These are phyloP conservation scores for Phengaris alcon DNA, from an alignment of 2,888 invertebrate species.

Conservation along the genomic window DNA sequence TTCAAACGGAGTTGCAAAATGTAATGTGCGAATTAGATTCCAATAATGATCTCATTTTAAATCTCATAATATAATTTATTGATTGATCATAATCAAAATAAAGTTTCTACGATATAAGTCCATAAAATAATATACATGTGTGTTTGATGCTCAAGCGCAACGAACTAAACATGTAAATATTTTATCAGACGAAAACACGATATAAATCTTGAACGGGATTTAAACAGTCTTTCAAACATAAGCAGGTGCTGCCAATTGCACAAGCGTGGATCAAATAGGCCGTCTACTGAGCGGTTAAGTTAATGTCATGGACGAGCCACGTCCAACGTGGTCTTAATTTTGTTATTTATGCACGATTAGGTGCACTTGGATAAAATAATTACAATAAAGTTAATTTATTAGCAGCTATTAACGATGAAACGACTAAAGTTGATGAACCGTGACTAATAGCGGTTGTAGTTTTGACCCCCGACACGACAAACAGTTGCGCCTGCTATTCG, in stretches of 20 bases:
- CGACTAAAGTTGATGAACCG: constrained; percentile 12
- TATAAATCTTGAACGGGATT: constrained; percentile 14
- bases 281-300: neutral
- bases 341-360: constrained; percentile 16
- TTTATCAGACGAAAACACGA: neutral
- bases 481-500: neutral
- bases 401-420: constrained; percentile 14
- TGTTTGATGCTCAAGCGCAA: constrained; percentile 8
- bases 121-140: neutral
- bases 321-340: constrained; percentile 14
- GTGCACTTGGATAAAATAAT: constrained; percentile 13
- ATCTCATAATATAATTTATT: too few species aligned
- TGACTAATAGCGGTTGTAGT: constrained; percentile 11
- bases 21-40: constrained; percentile 11
- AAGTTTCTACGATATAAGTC: neutral
- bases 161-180: neutral
- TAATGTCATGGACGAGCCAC: constrained; percentile 5
- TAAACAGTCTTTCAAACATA: constrained; percentile 9
- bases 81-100: neutral
- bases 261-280: constrained; percentile 1
- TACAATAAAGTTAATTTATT: constrained; percentile 6
- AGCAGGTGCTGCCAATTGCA: constrained; percentile 21
- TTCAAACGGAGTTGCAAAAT: neutral
- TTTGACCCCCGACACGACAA: constrained; percentile 4
- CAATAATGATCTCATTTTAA: neutral